Percentiles rank a stretch among this genome's conserved stretches.
These are phyloP conservation scores for Microtus pennsylvanicus DNA, from an alignment of 2,113 vertebrate species.

Conservation along the genomic window DNA sequence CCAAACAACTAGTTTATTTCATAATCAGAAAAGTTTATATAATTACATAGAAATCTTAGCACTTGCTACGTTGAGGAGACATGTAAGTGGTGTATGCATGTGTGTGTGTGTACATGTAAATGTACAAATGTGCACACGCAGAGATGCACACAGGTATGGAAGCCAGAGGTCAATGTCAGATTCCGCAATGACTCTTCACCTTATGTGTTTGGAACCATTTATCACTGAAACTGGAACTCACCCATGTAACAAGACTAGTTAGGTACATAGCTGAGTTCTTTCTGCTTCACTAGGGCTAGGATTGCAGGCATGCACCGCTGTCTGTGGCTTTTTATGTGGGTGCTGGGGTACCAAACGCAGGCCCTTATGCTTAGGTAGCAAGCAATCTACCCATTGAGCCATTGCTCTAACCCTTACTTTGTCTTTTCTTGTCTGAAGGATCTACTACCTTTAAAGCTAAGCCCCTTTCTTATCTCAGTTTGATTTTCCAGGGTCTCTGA, in stretches of 20 bases:
- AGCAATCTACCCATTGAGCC: not conserved
- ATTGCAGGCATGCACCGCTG: not conserved
- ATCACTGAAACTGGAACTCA: not conserved
- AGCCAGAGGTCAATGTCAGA: not conserved
- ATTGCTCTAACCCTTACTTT: too few species aligned
- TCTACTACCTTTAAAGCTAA: not conserved
- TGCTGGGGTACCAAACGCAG: not conserved
- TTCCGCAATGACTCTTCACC: not conserved
- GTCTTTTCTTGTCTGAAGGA: not conserved
- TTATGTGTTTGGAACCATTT: not conserved
- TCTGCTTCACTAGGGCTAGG: not conserved
- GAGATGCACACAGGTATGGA: not conserved
- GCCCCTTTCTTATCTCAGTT: not conserved
- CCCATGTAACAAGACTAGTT: not conserved
- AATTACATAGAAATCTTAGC: not conserved
- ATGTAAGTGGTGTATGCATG: too few species aligned
- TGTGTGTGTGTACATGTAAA: not conserved
- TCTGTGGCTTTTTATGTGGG: not conserved
- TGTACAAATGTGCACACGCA: too few species aligned
- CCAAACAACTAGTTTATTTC: not conserved
- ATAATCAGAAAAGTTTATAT: not conserved
- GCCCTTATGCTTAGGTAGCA: not conserved
- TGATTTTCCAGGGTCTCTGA: conserved; percentile 6
- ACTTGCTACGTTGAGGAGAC: not conserved
- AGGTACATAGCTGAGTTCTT: not conserved